Evolutionary conservation across 2,113 vertebrate genomes (phyloP), one percentile per base, ranked within the genome.

Genomic region (Taxidea taxus): DNA sequence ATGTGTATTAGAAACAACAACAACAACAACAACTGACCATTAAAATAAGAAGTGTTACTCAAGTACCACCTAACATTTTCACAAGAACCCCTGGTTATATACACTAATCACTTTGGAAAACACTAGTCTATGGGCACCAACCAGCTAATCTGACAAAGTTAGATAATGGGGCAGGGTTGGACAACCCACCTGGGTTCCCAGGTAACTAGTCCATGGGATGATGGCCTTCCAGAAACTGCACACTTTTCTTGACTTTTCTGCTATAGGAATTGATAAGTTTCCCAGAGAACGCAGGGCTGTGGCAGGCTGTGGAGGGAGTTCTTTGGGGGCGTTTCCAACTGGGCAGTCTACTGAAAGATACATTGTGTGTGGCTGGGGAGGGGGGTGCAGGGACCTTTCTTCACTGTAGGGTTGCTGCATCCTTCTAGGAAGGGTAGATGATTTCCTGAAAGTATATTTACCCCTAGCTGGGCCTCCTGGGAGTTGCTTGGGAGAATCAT

Each of bases 361-460:
- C 21, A 21, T 12, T 68, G 11, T 68, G 4, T 1, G 7, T 34
- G n/a, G 31, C 21, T 10, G 58, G 23, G 23, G 23, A 11, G 58
- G 58, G 23, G 23, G 58, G 8, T 60, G 16, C 49, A 34, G 56
- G 62, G 70, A 4, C 42, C 64, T 86, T 58, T 34, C 44, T 84
- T 84, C 75, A 21, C 56, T 23, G 29, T 7, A 7, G 27, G 7
- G 54, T 25, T 66, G 58, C 20, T 51, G 15, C 10, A 39, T 7
- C 23, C 87, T 97, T 97, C 82, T 85, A 93, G 72, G 91, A 95
- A 92, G 84, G 27, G 54, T 11, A 85, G 83, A 62, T 21, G 54
- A 87, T 62, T 97, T 97, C 95, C 93, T 97, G 72, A 97, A 96
- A 93, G 74, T 51, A 2, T 93, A 31, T 47, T 97, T 95, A 77